These are phyloP conservation scores for Agelas oroides DNA, from an alignment of 37 sponge, comb jelly and placozoan species.

Conservation along the genomic window DNA sequence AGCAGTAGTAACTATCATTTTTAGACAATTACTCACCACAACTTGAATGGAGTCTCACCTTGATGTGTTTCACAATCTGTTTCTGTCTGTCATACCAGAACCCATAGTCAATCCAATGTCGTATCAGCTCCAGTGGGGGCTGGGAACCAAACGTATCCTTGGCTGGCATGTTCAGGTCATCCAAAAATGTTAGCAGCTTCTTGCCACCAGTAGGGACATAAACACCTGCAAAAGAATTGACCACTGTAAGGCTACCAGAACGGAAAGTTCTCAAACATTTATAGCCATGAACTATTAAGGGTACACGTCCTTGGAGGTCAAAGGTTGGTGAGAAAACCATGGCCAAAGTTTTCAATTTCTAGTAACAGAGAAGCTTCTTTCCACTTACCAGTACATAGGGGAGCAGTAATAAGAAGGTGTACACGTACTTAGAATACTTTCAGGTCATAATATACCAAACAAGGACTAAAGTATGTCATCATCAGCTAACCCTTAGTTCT, in stretches of 20 bases:
- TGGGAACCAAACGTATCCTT: conserved; percentile 98
- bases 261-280: neutral
- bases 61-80: conserved; percentile 89
- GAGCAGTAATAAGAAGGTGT: too few species aligned
- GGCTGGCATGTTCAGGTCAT: conserved; percentile 99
- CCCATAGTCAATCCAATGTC: conserved; percentile 98
- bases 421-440: conserved; percentile 2
- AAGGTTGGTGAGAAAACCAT: too few species aligned
- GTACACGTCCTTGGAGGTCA: neutral
- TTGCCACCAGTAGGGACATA: conserved; percentile 98
- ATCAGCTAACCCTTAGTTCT: conserved; percentile 87
- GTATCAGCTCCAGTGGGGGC: conserved; percentile 97
- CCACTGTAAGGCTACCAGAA: neutral
- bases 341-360: too few species aligned
- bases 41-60: conserved; percentile 45
- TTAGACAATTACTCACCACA: too few species aligned
- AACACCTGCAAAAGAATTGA: conserved; percentile 62
- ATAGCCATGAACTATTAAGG: neutral
- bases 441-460: neutral
- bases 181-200: conserved; percentile 95
- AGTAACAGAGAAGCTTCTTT: too few species aligned
- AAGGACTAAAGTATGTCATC: neutral
- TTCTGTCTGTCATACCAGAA: conserved; percentile 98
- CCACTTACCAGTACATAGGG: too few species aligned
- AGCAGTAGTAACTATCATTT: too few species aligned